phyloP scores from a whole-genome alignment of 2,888 invertebrate genomes.

The Polyommatus icarus region DNA sequence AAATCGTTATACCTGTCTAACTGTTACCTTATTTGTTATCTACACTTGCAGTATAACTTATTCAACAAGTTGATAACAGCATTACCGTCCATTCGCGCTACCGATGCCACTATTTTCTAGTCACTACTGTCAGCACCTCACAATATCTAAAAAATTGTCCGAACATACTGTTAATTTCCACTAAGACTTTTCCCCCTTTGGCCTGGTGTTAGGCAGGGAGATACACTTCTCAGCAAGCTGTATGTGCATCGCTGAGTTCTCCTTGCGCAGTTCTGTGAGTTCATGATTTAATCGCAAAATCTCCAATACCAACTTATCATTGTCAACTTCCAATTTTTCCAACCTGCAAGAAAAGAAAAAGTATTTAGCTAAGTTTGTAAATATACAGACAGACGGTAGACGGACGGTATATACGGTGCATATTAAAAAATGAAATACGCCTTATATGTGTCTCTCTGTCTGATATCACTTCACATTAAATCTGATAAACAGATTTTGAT shows the following conservation, averaged over 20 bases:
- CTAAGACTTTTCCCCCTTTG: constrained; percentile 68
- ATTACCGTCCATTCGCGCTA: constrained; percentile 14
- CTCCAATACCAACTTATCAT: constrained; percentile 86
- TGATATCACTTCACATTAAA: no score
- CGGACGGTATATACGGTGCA: no score
- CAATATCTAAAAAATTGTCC: constrained; percentile 42
- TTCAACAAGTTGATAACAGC: constrained; percentile 4
- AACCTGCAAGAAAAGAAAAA: constrained; percentile 65
- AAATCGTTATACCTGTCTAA: background rate
- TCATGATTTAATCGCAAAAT: constrained; percentile 86
- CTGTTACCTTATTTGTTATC: constrained; percentile 1
- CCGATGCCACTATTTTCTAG: constrained; percentile 30
- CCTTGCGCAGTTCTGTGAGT: constrained; percentile 86
- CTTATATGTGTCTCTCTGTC: no score
- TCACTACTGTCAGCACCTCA: constrained; percentile 44
- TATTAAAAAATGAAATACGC: no score
- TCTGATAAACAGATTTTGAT: no score
- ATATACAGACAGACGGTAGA: no score
- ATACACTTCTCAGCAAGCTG: constrained; percentile 85
- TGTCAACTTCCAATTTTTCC: constrained; percentile 80
- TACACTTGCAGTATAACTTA: background rate
- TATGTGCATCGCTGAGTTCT: constrained; percentile 85
- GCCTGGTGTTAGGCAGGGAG: constrained; percentile 50
- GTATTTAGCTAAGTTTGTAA: no score
- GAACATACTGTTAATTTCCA: constrained; percentile 42